phyloP scores from a whole-genome alignment of 1,140 invertebrate species.

The Eufriesea mexicana region DNA sequence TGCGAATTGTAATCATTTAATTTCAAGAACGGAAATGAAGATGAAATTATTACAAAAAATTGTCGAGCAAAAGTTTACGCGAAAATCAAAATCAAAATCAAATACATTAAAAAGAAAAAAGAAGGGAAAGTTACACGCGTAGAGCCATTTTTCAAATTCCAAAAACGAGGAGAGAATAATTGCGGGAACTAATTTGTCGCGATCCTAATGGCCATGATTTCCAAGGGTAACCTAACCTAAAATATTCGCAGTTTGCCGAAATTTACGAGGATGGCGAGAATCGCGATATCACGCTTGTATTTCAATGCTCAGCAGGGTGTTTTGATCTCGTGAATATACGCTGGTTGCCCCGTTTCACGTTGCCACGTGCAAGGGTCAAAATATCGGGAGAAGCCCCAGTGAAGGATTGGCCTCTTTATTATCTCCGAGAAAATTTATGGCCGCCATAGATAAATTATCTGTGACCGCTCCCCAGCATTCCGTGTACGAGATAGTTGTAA shows the following conservation, averaged over 20 bases:
- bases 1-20: no score
- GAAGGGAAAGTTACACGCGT: no score
- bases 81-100: no score
- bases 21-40: no score
- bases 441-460: slow-evolving; percentile 40
- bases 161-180: no score
- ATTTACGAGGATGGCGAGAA: not conserved
- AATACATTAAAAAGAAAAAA: no score
- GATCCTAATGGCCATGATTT: no score
- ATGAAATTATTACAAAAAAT: no score
- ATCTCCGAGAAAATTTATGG: slow-evolving; percentile 33
- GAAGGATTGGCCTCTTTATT: slow-evolving; percentile 18
- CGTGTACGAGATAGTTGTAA: slow-evolving; percentile 31
- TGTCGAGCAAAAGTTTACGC: no score
- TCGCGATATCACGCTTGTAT: not conserved
- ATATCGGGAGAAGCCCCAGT: not conserved
- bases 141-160: no score
- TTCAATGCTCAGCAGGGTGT: not conserved
- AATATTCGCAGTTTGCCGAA: not conserved
- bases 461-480: not conserved
- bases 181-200: no score
- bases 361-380: slow-evolving; percentile 25
- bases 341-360: not conserved
- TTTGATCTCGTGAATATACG: not conserved
- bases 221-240: not conserved